These are phyloP conservation scores for Choristoneura rosaceana DNA, from an alignment of 2,888 invertebrate species.

Conservation along the genomic window DNA sequence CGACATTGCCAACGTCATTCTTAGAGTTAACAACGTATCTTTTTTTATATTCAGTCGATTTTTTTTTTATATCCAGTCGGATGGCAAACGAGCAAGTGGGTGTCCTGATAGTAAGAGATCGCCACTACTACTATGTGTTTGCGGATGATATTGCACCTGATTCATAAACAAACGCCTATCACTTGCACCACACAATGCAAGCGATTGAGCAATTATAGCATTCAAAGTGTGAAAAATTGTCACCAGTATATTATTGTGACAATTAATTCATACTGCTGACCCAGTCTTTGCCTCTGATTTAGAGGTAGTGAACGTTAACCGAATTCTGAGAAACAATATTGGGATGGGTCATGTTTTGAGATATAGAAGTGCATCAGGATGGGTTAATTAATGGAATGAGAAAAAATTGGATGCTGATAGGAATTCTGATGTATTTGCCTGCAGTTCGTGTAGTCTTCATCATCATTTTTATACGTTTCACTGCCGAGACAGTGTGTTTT, in stretches of 20 bases:
- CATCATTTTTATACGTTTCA: too few relatives aligned
- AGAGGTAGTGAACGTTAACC: slow-evolving; percentile 34
- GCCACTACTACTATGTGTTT: too few relatives aligned
- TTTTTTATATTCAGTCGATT: too few relatives aligned
- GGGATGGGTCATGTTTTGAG: slow-evolving; percentile 3
- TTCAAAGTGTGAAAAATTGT: slow-evolving; percentile 42
- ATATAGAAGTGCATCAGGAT: not conserved
- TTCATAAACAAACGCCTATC: not conserved
- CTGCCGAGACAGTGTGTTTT: too few relatives aligned
- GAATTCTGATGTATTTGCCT: too few relatives aligned
- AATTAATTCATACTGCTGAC: slow-evolving; percentile 36
- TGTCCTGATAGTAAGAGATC: too few relatives aligned
- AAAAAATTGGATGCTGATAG: too few relatives aligned
- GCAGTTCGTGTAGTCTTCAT: too few relatives aligned
- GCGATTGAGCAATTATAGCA: slow-evolving; percentile 38
- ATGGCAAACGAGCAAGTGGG: too few relatives aligned
- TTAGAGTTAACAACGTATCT: too few relatives aligned
- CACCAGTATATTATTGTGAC: slow-evolving; percentile 39
- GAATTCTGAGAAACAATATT: slow-evolving; percentile 35
- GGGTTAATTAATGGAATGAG: not conserved
- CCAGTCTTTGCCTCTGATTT: slow-evolving; percentile 36
- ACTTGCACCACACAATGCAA: slow-evolving; percentile 18
- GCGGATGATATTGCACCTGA: not conserved
- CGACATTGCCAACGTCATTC: too few relatives aligned
- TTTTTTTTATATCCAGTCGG: too few relatives aligned